Percentiles rank a stretch among this genome's conserved stretches.
These are phyloP conservation scores for Choristoneura rosaceana DNA, from an alignment of 2,888 invertebrate species.

Conservation along the genomic window DNA sequence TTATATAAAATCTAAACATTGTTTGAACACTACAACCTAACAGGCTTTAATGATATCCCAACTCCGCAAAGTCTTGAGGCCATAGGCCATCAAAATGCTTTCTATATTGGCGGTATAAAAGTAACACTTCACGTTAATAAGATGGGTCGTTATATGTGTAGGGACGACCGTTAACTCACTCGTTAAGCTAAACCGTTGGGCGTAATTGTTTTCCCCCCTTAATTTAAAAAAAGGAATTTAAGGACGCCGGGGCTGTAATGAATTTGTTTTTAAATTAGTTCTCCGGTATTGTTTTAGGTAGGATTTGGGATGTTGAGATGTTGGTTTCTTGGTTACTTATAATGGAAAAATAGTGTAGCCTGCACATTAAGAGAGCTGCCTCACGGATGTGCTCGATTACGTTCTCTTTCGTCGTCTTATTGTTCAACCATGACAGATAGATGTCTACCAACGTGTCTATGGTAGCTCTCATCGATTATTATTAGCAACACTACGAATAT, in stretches of 20 bases:
- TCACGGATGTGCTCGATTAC: too few relatives aligned
- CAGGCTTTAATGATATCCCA: slow-evolving; percentile 1
- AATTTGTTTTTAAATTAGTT: slow-evolving; percentile 34
- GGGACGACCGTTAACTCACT: slow-evolving; percentile 35
- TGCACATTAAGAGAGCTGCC: too few relatives aligned
- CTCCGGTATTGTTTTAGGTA: neutral
- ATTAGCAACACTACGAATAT: too few relatives aligned
- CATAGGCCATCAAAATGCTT: slow-evolving; percentile 8
- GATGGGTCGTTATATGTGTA: slow-evolving; percentile 39
- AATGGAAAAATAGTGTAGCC: too few relatives aligned
- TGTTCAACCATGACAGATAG: too few relatives aligned
- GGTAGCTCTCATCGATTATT: too few relatives aligned
- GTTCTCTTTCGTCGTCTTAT: too few relatives aligned
- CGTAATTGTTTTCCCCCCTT: slow-evolving; percentile 40
- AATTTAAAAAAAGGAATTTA: slow-evolving; percentile 34
- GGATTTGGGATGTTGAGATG: too few relatives aligned
- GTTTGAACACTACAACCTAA: neutral
- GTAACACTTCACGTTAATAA: slow-evolving; percentile 33
- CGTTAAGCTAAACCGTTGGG: slow-evolving; percentile 37
- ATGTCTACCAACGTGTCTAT: too few relatives aligned
- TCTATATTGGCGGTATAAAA: slow-evolving; percentile 8
- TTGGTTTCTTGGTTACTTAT: too few relatives aligned
- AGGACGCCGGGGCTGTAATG: neutral
- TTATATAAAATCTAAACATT: neutral
- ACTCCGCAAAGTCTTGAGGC: neutral